phyloP scores from a whole-genome alignment of 1,140 invertebrate species.

The Diploscapter pachys region DNA sequence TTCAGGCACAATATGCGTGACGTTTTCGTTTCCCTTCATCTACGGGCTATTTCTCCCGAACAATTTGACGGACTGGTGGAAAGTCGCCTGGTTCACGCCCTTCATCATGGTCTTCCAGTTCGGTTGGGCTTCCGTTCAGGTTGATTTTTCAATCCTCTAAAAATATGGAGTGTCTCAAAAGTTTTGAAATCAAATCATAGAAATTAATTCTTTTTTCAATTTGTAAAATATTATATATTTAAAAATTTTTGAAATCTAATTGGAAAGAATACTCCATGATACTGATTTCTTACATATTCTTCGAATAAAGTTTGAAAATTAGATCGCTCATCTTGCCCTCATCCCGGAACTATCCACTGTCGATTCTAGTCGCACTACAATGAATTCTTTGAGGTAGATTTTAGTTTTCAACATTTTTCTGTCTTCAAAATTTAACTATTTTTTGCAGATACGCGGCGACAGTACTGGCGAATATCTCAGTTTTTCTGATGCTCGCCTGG shows the following conservation, averaged over 20 bases:
- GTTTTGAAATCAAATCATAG: background rate
- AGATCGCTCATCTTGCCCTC: conserved; percentile 88
- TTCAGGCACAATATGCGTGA: conserved; percentile 73
- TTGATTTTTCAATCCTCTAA: conserved; percentile 15
- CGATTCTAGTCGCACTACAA: conserved; percentile 38
- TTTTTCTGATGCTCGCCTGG: conserved; percentile 45
- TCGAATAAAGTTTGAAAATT: conserved; percentile 3
- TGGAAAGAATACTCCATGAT: conserved; percentile 12
- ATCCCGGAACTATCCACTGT: conserved; percentile 67
- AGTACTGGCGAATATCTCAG: conserved; percentile 52
- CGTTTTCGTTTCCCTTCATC: conserved; percentile 81
- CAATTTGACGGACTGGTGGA: conserved; percentile 71
- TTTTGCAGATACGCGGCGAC: conserved; percentile 49
- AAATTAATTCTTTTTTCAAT: background rate
- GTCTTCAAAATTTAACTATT: too few relatives aligned
- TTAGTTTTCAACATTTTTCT: too few relatives aligned
- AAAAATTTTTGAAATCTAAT: conserved; percentile 25
- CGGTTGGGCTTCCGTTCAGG: conserved; percentile 82
- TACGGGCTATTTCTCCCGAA: conserved; percentile 65
- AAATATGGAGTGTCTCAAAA: background rate
- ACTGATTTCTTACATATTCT: too few relatives aligned
- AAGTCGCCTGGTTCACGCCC: conserved; percentile 79
- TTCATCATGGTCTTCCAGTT: conserved; percentile 93
- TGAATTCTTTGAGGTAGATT: conserved; percentile 40
- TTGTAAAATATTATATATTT: too few relatives aligned